Evolutionary conservation across 2,888 invertebrate species (phyloP).

Genomic region (Clistopyga incitator): DNA sequence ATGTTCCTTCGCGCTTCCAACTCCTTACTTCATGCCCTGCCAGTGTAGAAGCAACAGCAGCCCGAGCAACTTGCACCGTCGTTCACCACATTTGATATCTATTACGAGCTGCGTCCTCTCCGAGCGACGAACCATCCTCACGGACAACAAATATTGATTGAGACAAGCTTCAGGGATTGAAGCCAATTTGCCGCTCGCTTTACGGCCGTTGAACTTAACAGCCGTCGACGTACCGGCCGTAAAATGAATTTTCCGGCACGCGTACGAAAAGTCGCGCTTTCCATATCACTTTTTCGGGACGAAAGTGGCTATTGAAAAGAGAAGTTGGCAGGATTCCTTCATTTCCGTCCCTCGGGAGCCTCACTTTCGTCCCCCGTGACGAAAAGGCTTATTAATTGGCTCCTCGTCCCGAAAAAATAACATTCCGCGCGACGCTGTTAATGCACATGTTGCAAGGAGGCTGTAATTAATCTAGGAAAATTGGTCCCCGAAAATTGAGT

Average conservation of each 20-base stretch:
- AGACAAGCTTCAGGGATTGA: background rate
- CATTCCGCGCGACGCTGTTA: no score
- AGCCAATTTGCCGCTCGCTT: background rate
- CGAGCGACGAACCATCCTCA: background rate
- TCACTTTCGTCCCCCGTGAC: no score
- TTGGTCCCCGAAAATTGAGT: no score
- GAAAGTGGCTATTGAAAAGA: no score
- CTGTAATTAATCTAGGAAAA: no score
- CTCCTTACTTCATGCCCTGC: slow-evolving; percentile 35
- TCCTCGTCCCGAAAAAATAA: no score
- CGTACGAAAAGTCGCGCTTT: background rate
- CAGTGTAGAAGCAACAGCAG: slow-evolving; percentile 26
- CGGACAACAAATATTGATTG: slow-evolving; percentile 13
- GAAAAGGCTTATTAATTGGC: no score
- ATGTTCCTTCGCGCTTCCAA: slow-evolving; percentile 17
- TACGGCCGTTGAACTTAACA: background rate
- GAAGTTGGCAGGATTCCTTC: no score
- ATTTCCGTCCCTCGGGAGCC: no score
- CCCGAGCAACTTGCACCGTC: slow-evolving; percentile 35
- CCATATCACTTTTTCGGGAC: no score
- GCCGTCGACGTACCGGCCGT: background rate
- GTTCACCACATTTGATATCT: slow-evolving; percentile 29
- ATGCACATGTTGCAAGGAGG: no score
- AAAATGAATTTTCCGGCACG: background rate
- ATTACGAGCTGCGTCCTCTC: slow-evolving; percentile 18